Evolutionary conservation across 2,888 invertebrate species (phyloP).

Genomic region (Eristalinus sepulchralis): DNA sequence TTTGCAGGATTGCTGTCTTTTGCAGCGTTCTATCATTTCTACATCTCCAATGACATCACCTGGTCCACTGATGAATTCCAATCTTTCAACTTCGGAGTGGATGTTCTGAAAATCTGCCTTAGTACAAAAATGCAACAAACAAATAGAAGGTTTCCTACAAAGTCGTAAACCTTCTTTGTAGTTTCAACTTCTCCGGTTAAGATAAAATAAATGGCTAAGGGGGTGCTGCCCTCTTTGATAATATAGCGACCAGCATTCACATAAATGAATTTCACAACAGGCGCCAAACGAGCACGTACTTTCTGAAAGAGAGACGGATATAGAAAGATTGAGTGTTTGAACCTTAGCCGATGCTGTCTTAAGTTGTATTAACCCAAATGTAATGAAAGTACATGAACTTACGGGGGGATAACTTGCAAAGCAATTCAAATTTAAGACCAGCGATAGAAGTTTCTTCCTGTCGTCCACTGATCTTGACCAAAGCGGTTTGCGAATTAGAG

Average conservation of each 20-base stretch:
- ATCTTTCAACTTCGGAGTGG: conserved; percentile 50
- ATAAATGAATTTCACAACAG: conserved; percentile 84
- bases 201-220: conserved; percentile 85
- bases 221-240: conserved; percentile 84
- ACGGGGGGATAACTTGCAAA: conserved; percentile 84
- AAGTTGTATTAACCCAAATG: no score
- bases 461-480: conserved; percentile 84
- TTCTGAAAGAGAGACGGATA: no score
- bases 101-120: conserved; percentile 32
- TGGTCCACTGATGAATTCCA: conserved; percentile 75
- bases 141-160: conserved; percentile 69
- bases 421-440: conserved; percentile 84
- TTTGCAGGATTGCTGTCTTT: conserved; percentile 73
- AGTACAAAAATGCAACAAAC: not conserved
- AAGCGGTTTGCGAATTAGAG: conserved; percentile 83
- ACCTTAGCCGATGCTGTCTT: no score
- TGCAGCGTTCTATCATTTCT: conserved; percentile 75
- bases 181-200: conserved; percentile 83
- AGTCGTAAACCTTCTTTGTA: conserved; percentile 74
- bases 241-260: conserved; percentile 83
- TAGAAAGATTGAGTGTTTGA: no score
- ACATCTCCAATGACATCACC: conserved; percentile 78
- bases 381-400: no score
- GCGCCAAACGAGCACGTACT: conserved; percentile 84
- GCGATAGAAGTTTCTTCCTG: conserved; percentile 83